A percentile compares a stretch with the other conserved stretches of the same genome.
Evolutionary conservation across 2,888 invertebrate genomes (phyloP).

Genomic region (Xestoiulus laeticollis): DNA sequence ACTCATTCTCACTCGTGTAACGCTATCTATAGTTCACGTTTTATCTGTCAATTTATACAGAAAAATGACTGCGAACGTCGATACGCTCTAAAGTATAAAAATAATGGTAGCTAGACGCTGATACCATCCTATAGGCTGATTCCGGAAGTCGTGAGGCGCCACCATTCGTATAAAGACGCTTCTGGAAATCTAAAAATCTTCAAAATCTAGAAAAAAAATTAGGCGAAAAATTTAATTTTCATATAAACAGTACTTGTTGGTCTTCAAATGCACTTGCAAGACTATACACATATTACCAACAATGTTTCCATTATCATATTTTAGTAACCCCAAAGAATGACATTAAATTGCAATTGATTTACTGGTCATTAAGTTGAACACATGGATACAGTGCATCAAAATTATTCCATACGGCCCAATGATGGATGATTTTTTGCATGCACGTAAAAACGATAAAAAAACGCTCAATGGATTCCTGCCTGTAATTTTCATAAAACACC

Average conservation of each 20-base stretch:
- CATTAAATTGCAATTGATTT: background rate
- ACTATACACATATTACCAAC: no score
- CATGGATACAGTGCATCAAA: background rate
- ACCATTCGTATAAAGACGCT: background rate
- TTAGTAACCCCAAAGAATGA: background rate
- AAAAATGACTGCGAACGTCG: background rate
- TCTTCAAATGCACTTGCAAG: no score
- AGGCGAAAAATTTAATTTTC: no score
- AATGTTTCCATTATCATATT: background rate
- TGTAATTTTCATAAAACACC: background rate
- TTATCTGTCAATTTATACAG: constrained; percentile 6
- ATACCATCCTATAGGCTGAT: background rate
- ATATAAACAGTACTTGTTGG: no score
- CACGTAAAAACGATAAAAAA: background rate
- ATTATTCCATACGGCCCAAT: background rate
- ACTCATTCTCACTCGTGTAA: background rate
- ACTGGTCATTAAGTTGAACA: background rate
- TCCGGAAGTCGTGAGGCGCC: background rate
- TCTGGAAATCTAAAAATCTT: no score
- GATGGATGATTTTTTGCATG: background rate
- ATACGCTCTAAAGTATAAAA: background rate
- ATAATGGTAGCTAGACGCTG: background rate
- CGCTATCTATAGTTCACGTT: constrained; percentile 20
- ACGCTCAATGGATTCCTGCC: background rate
- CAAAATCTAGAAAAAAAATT: no score